These are phyloP conservation scores for Tetanocera ferruginea DNA, from an alignment of 2,888 invertebrate species.

Conservation along the genomic window DNA sequence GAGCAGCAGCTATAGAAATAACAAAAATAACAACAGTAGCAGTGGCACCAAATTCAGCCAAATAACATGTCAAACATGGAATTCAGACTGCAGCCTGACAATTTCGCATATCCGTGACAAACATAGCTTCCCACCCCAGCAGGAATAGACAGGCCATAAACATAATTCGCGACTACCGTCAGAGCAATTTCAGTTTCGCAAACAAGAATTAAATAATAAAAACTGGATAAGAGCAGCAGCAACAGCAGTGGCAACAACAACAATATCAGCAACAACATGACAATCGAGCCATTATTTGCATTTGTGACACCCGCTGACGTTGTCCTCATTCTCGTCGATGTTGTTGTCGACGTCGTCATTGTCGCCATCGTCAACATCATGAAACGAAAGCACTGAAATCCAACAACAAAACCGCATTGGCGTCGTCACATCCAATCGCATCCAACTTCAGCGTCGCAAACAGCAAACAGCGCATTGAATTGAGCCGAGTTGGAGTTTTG, in stretches of 20 bases:
- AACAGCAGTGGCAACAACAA: conserved; percentile 48
- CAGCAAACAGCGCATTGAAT: background rate
- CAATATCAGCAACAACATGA: conserved; percentile 48
- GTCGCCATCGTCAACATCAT: conserved; percentile 16
- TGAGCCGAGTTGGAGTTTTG: conserved; percentile 21
- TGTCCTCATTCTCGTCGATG: conserved; percentile 16
- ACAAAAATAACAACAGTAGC: background rate
- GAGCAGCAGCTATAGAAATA: background rate
- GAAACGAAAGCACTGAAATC: background rate
- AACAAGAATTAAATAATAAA: conserved; percentile 61
- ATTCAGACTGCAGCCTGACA: background rate
- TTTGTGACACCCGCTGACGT: conserved; percentile 59
- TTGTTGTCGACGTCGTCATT: conserved; percentile 40
- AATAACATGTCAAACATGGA: conserved; percentile 23
- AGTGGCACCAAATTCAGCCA: background rate
- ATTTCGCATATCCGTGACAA: conserved; percentile 1
- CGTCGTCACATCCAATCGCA: conserved; percentile 17
- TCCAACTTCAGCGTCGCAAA: conserved; percentile 2
- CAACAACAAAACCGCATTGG: conserved; percentile 3
- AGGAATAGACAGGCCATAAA: conserved; percentile 29
- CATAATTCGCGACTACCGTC: conserved; percentile 39
- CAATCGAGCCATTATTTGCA: conserved; percentile 67
- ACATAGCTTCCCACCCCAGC: background rate
- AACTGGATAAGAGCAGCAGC: conserved; percentile 50
- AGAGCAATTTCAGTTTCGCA: conserved; percentile 34